These are phyloP conservation scores for Punctoribates punctum DNA, from an alignment of 2,888 invertebrate species.

Conservation along the genomic window DNA sequence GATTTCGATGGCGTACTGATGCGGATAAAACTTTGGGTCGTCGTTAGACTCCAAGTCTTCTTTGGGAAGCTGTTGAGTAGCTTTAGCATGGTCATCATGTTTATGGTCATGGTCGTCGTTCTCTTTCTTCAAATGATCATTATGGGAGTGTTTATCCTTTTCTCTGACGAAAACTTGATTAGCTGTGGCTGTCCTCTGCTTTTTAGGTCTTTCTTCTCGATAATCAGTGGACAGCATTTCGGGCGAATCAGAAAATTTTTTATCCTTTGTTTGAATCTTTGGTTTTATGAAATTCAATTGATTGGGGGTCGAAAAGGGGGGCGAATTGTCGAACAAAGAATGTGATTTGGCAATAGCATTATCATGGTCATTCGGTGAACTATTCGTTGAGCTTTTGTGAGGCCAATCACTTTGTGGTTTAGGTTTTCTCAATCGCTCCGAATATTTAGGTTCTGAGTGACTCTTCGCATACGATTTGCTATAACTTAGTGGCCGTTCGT, in stretches of 20 bases:
- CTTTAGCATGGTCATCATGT: no score
- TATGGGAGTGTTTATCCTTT: neutral
- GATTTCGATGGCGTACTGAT: slow-evolving; percentile 42
- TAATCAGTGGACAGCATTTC: neutral
- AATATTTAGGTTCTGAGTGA: neutral
- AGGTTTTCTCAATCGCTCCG: neutral
- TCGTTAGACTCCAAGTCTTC: slow-evolving; percentile 4
- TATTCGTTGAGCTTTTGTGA: no score
- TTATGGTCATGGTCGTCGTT: no score
- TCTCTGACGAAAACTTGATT: neutral
- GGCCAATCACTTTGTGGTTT: no score
- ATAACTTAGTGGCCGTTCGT: neutral
- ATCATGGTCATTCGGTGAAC: neutral
- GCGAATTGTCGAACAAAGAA: neutral
- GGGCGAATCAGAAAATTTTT: neutral
- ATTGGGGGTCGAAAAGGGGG: neutral
- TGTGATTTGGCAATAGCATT: neutral
- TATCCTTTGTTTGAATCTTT: neutral
- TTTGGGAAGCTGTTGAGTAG: neutral
- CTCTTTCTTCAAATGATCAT: neutral
- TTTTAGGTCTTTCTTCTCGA: neutral
- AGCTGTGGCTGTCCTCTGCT: slow-evolving; percentile 13
- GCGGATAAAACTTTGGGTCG: slow-evolving; percentile 38
- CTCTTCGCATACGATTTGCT: neutral
- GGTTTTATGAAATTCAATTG: neutral